Percentiles rank a stretch among this genome's conserved stretches.
phyloP scores from a whole-genome alignment of 2,888 invertebrate genomes.

The Aethes cnicana region DNA sequence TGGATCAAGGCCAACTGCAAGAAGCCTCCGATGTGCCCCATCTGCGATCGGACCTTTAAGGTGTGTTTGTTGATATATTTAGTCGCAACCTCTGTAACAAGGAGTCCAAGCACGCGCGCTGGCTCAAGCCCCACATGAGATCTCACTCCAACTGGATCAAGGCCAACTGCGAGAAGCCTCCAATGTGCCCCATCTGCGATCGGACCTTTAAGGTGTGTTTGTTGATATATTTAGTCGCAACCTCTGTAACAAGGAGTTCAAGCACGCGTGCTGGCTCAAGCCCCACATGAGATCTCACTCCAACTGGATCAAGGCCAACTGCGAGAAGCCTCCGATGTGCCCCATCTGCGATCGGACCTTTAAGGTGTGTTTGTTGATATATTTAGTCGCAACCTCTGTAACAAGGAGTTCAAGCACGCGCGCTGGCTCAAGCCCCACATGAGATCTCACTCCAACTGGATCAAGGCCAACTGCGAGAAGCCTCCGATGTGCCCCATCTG shows the following conservation, averaged over 20 bases:
- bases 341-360: constrained; percentile 83
- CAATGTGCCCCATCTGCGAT: constrained; percentile 83
- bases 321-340: constrained; percentile 85
- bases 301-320: constrained; percentile 85
- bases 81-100: constrained; percentile 85
- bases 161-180: constrained; percentile 85
- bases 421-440: too few species aligned
- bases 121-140: constrained; percentile 84
- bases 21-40: constrained; percentile 84
- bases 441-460: background rate
- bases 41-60: constrained; percentile 84
- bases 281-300: constrained; percentile 84
- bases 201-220: constrained; percentile 80
- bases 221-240: too few species aligned
- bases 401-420: too few species aligned
- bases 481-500: background rate
- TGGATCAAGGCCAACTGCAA: constrained; percentile 86
- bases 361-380: constrained; percentile 62
- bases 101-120: constrained; percentile 84
- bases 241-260: constrained; percentile 84
- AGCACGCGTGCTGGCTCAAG: constrained; percentile 83
- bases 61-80: constrained; percentile 44
- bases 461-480: background rate
- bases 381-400: too few species aligned
- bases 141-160: constrained; percentile 85